Percentiles rank a stretch among this genome's conserved stretches.
Evolutionary conservation across 2,797 vertebrate species (phyloP).

Genomic region (Xerus rutilus): DNA sequence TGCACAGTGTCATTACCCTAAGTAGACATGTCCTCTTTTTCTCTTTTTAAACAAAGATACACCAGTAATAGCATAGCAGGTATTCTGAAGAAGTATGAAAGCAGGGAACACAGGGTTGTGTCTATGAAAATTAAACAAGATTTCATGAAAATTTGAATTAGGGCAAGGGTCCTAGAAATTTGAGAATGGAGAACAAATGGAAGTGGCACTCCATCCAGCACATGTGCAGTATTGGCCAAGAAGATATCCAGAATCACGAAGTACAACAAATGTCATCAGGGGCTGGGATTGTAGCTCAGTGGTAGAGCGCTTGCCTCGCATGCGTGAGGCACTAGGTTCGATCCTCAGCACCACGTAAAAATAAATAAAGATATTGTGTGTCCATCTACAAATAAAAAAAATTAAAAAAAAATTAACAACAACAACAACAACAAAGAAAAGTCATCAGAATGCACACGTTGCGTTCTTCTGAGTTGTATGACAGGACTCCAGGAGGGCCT

Average conservation of each 20-base stretch:
- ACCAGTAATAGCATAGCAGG: no score
- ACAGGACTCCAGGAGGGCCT: background rate
- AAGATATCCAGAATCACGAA: constrained; percentile 18
- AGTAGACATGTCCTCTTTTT: background rate
- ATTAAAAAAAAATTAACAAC: no score
- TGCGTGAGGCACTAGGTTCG: no score
- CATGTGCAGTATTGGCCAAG: background rate
- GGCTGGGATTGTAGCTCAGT: no score
- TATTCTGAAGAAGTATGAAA: background rate
- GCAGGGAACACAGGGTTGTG: background rate
- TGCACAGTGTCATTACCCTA: background rate
- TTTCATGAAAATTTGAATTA: background rate
- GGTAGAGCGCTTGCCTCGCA: no score
- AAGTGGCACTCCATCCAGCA: background rate
- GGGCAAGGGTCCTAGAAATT: background rate
- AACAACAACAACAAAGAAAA: no score
- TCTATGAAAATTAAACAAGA: background rate
- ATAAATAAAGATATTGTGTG: no score
- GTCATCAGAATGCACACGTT: background rate
- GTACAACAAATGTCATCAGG: background rate
- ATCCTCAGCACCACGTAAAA: no score
- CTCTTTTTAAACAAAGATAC: background rate
- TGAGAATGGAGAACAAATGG: background rate
- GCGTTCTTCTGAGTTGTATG: background rate
- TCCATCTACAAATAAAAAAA: no score